Percentiles rank a stretch among this genome's conserved stretches.
Evolutionary conservation across 2,113 vertebrate species (phyloP).

Genomic region (Oceanites oceanicus): DNA sequence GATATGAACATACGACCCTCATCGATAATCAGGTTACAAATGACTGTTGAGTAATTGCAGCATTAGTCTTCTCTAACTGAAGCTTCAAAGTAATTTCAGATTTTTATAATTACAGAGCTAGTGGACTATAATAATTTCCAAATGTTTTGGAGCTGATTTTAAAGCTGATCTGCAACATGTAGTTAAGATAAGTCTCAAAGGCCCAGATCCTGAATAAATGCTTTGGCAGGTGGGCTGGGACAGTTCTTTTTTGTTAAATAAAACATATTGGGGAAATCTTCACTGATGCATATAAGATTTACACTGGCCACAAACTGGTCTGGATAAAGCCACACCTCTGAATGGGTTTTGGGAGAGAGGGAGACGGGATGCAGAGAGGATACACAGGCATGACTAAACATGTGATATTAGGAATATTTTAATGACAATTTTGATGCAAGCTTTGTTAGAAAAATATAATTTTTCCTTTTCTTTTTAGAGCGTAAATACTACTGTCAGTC

Average conservation of each 20-base stretch:
- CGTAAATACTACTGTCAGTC: not conserved
- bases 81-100: constrained; percentile 61
- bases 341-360: not conserved
- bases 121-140: constrained; percentile 50
- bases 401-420: not conserved
- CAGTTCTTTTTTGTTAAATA: not conserved
- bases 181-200: not conserved
- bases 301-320: not conserved
- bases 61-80: constrained; percentile 22
- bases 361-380: not conserved
- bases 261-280: not conserved
- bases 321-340: not conserved
- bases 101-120: constrained; percentile 62
- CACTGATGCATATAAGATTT: not conserved
- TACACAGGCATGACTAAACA: not conserved
- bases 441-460: not conserved
- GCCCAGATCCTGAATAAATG: not conserved
- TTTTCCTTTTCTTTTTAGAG: not conserved
- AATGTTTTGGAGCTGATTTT: constrained; percentile 46
- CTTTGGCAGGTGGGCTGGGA: not conserved
- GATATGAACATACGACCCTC: not conserved
- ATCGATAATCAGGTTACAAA: constrained; percentile 42
- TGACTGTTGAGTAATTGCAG: constrained; percentile 35
- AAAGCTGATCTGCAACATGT: not conserved
- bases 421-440: not conserved